Evolutionary conservation across 2,113 vertebrate genomes (phyloP), one percentile per base, ranked within the genome.

Genomic region (Thalassoma bifasciatum): DNA sequence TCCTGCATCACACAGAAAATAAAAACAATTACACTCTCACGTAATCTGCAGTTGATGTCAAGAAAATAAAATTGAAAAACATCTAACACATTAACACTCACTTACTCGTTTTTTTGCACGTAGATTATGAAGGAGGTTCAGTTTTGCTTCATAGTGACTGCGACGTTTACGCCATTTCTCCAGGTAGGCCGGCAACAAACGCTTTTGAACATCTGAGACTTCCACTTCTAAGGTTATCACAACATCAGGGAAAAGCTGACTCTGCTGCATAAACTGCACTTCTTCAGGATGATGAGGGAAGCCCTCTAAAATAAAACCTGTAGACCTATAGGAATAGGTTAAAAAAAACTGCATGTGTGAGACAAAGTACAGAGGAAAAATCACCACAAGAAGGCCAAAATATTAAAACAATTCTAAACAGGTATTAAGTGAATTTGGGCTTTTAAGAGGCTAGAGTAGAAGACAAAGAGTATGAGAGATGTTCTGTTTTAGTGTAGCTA

Each of bases 241-340:
- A 60, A 92, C 44, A 49, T 99, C 97, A 57, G 96, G 97, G 85
- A 95, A 96, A 77, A 98, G 94, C 57, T 93, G 93, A 36, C 0
- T 85, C 51, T 96, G 91, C 37, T 80, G 86, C 79, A 99, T 89
- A 81, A 95, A 97, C 19, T 85, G 84, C 37, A 91, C 93, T 58
- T 99, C 96, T 0, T 96, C 93, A 1, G 42, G 4, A 69, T 88
- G 91, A 58, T 90, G 81, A 53, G 96, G 97, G 85, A 99, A 99
- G 38, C 96, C 97, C 77, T 99, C 97, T 57, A 99, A 83, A 82
- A 99, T 92, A 87, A 99, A 99, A 24, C 98, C 98, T 38, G 92
- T 94, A 10, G 96, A 98, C 72, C 98, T 99, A 9, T 85, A 61
- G 66, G 78, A 10, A 17, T 24, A 65, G 61, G 46, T 72, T 34